phyloP scores from a whole-genome alignment of 2,113 vertebrate species.

The Uropsilus gracilis region DNA sequence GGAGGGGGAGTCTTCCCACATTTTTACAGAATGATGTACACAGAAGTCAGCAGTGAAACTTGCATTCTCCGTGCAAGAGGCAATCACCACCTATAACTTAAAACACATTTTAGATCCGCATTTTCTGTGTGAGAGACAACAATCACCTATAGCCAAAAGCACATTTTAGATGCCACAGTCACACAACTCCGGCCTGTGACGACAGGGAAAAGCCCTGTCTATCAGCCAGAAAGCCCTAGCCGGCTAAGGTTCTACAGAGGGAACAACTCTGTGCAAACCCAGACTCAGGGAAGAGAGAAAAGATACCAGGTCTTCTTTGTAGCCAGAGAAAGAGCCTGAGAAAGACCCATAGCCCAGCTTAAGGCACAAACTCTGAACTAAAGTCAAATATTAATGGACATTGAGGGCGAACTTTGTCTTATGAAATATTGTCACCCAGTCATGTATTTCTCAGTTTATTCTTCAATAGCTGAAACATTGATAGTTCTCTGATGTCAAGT shows the following conservation, averaged over 20 bases:
- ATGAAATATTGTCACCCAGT: not conserved
- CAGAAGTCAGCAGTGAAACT: not conserved
- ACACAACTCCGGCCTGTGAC: not conserved
- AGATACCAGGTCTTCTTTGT: not conserved
- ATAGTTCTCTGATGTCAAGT: not conserved
- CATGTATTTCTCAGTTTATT: not conserved
- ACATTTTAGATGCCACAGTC: not conserved
- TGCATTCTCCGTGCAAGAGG: not conserved
- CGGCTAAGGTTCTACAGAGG: no score
- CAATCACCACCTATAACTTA: not conserved
- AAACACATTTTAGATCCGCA: not conserved
- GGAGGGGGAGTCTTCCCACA: not conserved
- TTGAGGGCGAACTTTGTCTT: not conserved
- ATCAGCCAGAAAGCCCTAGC: no score
- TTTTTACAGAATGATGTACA: not conserved
- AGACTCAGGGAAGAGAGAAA: not conserved
- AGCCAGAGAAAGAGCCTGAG: not conserved
- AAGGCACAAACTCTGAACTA: not conserved
- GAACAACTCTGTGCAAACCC: not conserved
- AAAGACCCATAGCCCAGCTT: not conserved
- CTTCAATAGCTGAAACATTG: not conserved
- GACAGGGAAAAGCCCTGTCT: no score
- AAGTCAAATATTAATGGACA: not conserved
- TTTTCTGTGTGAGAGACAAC: not conserved
- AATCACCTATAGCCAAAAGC: not conserved